Evolutionary conservation across 2,113 vertebrate species (phyloP), one percentile per base, ranked within the genome.

Genomic region (Pangasianodon gigas): DNA sequence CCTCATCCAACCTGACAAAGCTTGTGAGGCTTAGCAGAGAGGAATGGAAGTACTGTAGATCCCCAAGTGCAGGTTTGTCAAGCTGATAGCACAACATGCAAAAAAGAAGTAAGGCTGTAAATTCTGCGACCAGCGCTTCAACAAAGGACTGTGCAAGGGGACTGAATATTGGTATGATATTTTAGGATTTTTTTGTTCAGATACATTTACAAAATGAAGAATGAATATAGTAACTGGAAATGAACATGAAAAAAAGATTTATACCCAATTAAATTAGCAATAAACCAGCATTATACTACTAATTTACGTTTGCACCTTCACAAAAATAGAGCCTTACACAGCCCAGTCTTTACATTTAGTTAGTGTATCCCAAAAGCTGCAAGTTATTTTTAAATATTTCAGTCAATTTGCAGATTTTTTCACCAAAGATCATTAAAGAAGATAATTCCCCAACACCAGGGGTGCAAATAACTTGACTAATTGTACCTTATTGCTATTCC

Each of bases 1-100:
- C 80, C 51, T 83, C 80, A 83, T 21, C 51, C 32, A 37, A 83
- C n/a, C n/a, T 54, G 48, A 81, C 80, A 83, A 41, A 37, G 51
- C 80, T 81, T 18, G 79, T 19, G 26, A n/a, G 26, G 24, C 51
- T 48, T 80, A 29, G 41, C 5, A 52, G 48, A 81, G 14, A 81
- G 13, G 29, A 54, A 52, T 81, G 44, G 51, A 29, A n/a, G 48
- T 81, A 81, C 29, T 81, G 5, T n/a, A 54, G 26, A 79, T 79
- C 44, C 75, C 44, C 19, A 26, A 26, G 16, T 32, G 16, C 37
- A 9, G 69, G 37, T 41, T 21, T 74, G 37, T 41, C 37, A 41
- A 75, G 74, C 74, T 77, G 18, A 46, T 24, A 24, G 74, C 41
- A 24, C 41, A 46, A 46, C 74, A 21, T 8, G 2, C 69, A 41